These are phyloP conservation scores for Cygnus buccinator DNA, from an alignment of 2,113 vertebrate genomes.

Conservation along the genomic window DNA sequence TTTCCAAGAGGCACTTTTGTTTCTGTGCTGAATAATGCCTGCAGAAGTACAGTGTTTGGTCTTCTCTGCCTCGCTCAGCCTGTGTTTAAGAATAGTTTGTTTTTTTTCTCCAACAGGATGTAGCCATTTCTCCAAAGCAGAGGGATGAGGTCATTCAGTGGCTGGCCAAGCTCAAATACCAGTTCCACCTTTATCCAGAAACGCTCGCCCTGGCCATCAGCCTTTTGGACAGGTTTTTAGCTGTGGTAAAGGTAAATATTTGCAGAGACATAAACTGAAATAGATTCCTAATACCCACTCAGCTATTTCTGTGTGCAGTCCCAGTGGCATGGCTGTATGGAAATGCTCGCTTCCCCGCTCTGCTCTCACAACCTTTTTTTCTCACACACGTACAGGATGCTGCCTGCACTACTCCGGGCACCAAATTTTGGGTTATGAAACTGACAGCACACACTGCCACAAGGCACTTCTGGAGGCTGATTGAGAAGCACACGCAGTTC, in stretches of 20 bases:
- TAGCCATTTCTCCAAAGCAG: slow-evolving; percentile 93
- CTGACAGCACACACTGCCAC: rapidly evolving
- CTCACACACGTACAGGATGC: rapidly evolving
- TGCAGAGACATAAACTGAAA: background rate
- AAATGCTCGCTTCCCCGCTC: rapidly evolving
- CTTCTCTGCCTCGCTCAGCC: background rate
- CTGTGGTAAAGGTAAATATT: slow-evolving; percentile 90
- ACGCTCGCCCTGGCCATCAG: slow-evolving; percentile 92
- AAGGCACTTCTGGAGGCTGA: background rate
- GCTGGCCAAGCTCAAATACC: slow-evolving; percentile 90
- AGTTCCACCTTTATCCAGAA: slow-evolving; percentile 95
- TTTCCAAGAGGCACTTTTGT: background rate
- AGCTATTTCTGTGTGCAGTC: rapidly evolving
- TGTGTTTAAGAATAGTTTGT: background rate
- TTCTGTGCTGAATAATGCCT: rapidly evolving
- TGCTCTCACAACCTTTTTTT: background rate
- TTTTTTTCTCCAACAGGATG: slow-evolving; percentile 80
- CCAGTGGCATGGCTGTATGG: rapidly evolving
- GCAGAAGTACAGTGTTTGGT: background rate
- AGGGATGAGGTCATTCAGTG: slow-evolving; percentile 95
- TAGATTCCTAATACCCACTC: background rate
- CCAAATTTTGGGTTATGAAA: rapidly evolving
- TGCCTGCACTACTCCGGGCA: background rate
- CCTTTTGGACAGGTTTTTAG: slow-evolving; percentile 95
- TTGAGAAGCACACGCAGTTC: background rate